phyloP scores from a whole-genome alignment of 2,113 vertebrate genomes.

The Spheniscus mendiculus region DNA sequence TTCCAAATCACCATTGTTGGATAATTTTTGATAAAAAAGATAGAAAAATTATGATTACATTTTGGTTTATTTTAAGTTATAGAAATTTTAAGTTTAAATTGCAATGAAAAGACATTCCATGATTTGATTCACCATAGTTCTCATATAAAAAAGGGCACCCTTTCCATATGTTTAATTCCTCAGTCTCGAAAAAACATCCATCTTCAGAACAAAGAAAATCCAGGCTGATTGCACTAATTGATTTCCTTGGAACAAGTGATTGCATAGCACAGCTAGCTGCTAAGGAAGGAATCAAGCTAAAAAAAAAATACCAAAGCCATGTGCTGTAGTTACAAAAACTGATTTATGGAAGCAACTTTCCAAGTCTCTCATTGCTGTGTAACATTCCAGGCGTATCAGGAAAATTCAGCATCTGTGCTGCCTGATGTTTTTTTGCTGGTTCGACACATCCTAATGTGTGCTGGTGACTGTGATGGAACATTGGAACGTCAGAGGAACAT shows the following conservation, averaged over 20 bases:
- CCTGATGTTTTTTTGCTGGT: conserved; percentile 35
- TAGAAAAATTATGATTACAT: background rate
- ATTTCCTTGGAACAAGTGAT: conserved; percentile 23
- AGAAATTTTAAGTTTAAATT: background rate
- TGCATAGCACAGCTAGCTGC: background rate
- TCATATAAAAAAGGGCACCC: background rate
- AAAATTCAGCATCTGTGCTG: conserved; percentile 38
- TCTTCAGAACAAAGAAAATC: conserved; percentile 20
- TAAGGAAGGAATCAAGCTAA: background rate
- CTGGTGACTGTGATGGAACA: conserved; percentile 6
- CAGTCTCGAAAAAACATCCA: background rate
- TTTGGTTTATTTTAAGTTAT: background rate
- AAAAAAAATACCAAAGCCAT: background rate
- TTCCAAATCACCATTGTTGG: background rate
- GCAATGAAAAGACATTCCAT: background rate
- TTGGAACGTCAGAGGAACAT: background rate
- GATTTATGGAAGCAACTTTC: conserved; percentile 25
- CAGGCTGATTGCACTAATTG: conserved; percentile 37
- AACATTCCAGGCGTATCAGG: background rate
- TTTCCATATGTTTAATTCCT: background rate
- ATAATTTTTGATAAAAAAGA: background rate
- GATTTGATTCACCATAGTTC: background rate
- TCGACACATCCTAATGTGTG: background rate
- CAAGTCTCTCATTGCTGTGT: background rate
- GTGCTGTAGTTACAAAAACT: conserved; percentile 5